Evolutionary conservation across 2,113 vertebrate genomes (phyloP), one percentile per base, ranked within the genome.

Genomic region (Salvelinus alpinus): DNA sequence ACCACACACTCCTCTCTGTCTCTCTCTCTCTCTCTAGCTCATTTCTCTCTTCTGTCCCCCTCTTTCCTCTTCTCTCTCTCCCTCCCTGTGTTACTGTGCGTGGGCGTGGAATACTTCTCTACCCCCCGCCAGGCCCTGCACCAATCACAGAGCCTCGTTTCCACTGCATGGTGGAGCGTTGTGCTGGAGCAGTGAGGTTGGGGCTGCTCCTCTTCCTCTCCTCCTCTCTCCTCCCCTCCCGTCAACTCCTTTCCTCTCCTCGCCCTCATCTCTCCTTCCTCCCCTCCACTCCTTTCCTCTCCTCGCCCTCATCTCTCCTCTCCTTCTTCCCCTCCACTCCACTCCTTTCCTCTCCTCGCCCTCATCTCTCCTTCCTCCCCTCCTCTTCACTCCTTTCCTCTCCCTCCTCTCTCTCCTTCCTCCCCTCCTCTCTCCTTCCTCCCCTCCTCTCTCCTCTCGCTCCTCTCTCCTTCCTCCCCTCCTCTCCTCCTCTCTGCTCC

Each of bases 101-200:
- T 73, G 22, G 72, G 64, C 7, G 48, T 69, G 29, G 76, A 72
- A 64, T 75, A 67, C 73, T 20, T 16, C 29, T 11, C 13, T 3
- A 13, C 64, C 31, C 67, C 12, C 73, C 59, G 22, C 74, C 68
- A 73, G 70, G 25, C 84, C 85, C 85, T 88, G 86, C 88, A 87
- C 82, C 86, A 89, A 76, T 84, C 57, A 60, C 57, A 8, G 57
- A 60, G 57, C 57, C 57, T 20, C 5, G 57, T 60, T 1, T 60
- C 57, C 57, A 60, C 57, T 60, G 57, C 57, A 60, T 60, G 16
- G 16, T n/a, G 57, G 16, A n/a, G 20, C 20, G 20, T 60, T n/a
- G 20, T 60, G 57, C 4, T 6, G 5, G 16, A 60, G 20, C 16
- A 60, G 1, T 18, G 20, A 60, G 57, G 20, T 18, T 7, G n/a